Conservation (phyloP, 92 coral and sea anemone species). For the Palythoa heliodiscus region DNA sequence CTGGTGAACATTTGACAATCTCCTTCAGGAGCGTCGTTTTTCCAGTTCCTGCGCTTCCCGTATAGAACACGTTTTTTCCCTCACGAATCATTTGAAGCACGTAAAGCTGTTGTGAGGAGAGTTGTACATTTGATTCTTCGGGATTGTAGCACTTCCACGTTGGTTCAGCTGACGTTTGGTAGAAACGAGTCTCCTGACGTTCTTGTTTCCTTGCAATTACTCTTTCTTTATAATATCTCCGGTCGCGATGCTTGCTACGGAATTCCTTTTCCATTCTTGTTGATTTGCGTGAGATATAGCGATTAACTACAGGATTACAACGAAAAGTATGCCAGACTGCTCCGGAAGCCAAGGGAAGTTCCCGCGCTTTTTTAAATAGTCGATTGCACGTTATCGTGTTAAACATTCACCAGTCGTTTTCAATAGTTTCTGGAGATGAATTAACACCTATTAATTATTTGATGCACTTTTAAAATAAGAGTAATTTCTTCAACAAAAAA, state of each 20-base stretch:
- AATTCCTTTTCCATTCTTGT: conserved; percentile 3
- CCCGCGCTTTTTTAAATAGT: too few relatives aligned
- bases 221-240: conserved; percentile 20
- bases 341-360: too few relatives aligned
- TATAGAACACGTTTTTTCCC: conserved; percentile 68
- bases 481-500: too few relatives aligned
- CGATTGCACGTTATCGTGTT: too few relatives aligned
- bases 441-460: too few relatives aligned
- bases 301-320: neutral
- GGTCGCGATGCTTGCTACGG: neutral
- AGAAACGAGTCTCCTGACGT: neutral
- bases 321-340: too few relatives aligned
- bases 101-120: conserved; percentile 57
- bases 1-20: conserved; percentile 61
- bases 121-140: conserved; percentile 36
- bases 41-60: conserved; percentile 71
- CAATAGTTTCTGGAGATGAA: too few relatives aligned
- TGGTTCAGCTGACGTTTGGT: neutral
- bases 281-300: neutral
- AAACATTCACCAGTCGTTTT: too few relatives aligned
- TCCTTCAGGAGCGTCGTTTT: conserved; percentile 65
- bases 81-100: conserved; percentile 58
- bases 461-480: too few relatives aligned
- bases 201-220: conserved; percentile 3
- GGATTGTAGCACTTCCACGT: conserved; percentile 49